Evolutionary conservation across 2,113 vertebrate genomes (phyloP).

Genomic region (Bos indicus): DNA sequence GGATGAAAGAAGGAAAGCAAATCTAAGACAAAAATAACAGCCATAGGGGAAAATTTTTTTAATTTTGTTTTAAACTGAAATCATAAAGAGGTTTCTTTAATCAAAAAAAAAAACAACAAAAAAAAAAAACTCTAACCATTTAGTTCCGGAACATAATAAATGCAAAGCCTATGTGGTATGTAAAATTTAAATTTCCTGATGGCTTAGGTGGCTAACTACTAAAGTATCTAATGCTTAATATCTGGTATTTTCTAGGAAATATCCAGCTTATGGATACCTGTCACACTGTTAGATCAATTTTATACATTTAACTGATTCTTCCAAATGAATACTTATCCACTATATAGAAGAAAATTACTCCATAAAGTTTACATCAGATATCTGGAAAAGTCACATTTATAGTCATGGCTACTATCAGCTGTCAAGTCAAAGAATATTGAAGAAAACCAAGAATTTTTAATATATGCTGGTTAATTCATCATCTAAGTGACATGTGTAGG

Average conservation of each 20-base stretch:
- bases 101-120: background rate
- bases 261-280: conserved; percentile 61
- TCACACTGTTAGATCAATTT: conserved; percentile 65
- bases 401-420: conserved; percentile 89
- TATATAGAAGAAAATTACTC: conserved; percentile 80
- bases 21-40: background rate
- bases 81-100: background rate
- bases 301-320: conserved; percentile 73
- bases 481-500: conserved; percentile 83
- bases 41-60: background rate
- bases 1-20: background rate
- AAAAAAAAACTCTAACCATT: conserved; percentile 35
- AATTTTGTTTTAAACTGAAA: conserved; percentile 54
- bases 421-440: conserved; percentile 84
- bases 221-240: conserved; percentile 50
- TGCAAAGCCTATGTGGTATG: background rate
- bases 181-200: conserved; percentile 67
- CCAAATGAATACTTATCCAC: conserved; percentile 67
- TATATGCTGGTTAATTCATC: conserved; percentile 87
- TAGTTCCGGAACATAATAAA: conserved; percentile 26
- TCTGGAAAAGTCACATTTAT: conserved; percentile 80
- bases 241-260: conserved; percentile 56
- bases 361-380: conserved; percentile 88
- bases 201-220: conserved; percentile 43
- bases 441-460: conserved; percentile 84